phyloP scores from a whole-genome alignment of 2,888 invertebrate genomes.

The Scaptodrosophila latifasciaeformis region DNA sequence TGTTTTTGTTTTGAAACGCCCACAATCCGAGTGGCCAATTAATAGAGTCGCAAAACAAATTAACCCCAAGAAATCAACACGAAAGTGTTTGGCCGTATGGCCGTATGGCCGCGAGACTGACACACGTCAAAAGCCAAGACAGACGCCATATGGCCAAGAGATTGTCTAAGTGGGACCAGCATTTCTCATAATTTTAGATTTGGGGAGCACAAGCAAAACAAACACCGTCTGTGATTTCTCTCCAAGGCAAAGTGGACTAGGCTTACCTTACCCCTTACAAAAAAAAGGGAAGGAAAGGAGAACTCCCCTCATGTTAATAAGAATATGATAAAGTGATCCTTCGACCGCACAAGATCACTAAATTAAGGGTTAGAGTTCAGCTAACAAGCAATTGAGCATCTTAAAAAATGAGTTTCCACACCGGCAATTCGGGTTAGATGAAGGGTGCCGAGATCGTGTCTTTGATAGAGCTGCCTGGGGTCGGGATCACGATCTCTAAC shows the following conservation, averaged over 20 bases:
- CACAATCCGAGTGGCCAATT: slow-evolving; percentile 52
- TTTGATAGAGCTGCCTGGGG: slow-evolving; percentile 37
- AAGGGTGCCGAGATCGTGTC: slow-evolving; percentile 41
- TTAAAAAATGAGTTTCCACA: slow-evolving; percentile 37
- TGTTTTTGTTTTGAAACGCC: slow-evolving; percentile 44
- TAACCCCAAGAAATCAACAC: slow-evolving; percentile 59
- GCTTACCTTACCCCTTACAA: too few relatives aligned
- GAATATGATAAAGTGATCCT: slow-evolving; percentile 9
- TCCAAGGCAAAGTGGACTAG: too few relatives aligned
- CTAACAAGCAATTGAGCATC: slow-evolving; percentile 43
- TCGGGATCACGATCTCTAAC: slow-evolving; percentile 47
- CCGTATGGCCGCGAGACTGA: slow-evolving; percentile 45
- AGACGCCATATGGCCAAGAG: slow-evolving; percentile 59
- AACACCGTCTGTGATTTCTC: slow-evolving; percentile 42
- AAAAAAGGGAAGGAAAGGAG: too few relatives aligned
- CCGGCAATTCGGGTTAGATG: too few relatives aligned
- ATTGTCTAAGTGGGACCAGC: slow-evolving; percentile 30
- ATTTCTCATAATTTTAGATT: neutral
- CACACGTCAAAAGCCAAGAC: slow-evolving; percentile 61
- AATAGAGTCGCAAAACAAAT: slow-evolving; percentile 66
- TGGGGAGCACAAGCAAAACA: slow-evolving; percentile 20
- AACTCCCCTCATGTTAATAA: too few relatives aligned
- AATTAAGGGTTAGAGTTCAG: slow-evolving; percentile 35
- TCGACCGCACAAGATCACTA: slow-evolving; percentile 10
- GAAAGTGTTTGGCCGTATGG: slow-evolving; percentile 44